Conservation (phyloP, 2,888 invertebrate species). For the Noctuana brunneofusca region DNA sequence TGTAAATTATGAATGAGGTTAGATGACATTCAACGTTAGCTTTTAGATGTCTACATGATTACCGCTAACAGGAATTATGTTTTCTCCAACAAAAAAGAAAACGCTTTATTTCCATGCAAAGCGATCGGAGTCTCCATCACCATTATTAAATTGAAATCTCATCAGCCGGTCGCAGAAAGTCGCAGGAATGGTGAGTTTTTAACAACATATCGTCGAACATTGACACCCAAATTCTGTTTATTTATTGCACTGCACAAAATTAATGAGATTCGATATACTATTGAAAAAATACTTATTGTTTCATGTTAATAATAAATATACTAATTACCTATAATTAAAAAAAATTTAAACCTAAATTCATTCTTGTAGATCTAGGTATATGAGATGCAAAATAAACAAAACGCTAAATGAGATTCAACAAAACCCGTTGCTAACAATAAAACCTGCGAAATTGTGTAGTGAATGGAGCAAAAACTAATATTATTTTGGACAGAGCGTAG, state of each 20-base stretch:
- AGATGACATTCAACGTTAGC: too few species aligned
- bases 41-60: too few species aligned
- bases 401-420: neutral
- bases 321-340: too few species aligned
- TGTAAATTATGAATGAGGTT: too few species aligned
- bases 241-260: too few species aligned
- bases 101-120: conserved; percentile 67
- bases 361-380: neutral
- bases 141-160: conserved; percentile 52
- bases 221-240: neutral
- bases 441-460: neutral
- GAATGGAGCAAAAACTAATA: neutral
- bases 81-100: neutral
- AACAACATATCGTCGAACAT: neutral
- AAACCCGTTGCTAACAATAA: neutral
- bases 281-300: too few species aligned
- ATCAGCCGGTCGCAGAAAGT: neutral
- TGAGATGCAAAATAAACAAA: neutral
- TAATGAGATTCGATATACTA: too few species aligned
- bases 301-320: too few species aligned
- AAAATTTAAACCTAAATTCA: neutral
- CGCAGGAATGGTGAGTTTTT: neutral
- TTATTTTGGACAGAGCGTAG: neutral
- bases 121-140: conserved; percentile 57
- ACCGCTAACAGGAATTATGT: neutral